Percentiles rank a stretch among this genome's conserved stretches.
These are phyloP conservation scores for Rhinichthys klamathensis DNA, from an alignment of 2,113 vertebrate genomes.

Conservation along the genomic window DNA sequence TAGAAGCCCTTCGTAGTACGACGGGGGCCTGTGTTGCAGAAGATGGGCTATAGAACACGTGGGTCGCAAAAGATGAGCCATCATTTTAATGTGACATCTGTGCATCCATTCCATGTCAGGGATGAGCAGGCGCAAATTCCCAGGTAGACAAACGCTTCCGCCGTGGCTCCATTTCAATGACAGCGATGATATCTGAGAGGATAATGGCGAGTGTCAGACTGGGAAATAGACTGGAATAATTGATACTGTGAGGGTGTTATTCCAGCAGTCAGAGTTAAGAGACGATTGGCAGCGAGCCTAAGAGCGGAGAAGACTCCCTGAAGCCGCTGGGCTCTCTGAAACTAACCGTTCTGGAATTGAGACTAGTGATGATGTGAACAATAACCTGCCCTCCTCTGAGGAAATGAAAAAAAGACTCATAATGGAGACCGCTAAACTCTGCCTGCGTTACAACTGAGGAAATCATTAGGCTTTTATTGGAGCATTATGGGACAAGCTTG, in stretches of 20 bases:
- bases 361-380: conserved; percentile 41
- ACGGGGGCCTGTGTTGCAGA: background rate
- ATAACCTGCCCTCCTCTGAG: conserved; percentile 13
- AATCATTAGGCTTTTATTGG: conserved; percentile 37
- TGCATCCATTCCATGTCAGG: conserved; percentile 24
- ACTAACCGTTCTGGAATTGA: conserved; percentile 28
- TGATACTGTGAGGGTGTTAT: conserved; percentile 48
- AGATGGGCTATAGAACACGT: background rate
- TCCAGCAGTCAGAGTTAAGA: conserved; percentile 48
- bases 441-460: conserved; percentile 17
- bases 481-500: conserved; percentile 22
- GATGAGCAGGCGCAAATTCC: conserved; percentile 41
- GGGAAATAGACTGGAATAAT: conserved; percentile 53
- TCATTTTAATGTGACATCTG: conserved; percentile 47
- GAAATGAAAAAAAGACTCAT: conserved; percentile 19
- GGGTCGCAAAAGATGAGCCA: conserved; percentile 6
- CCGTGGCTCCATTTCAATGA: conserved; percentile 42
- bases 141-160: conserved; percentile 46
- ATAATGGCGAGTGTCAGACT: conserved; percentile 47
- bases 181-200: conserved; percentile 47
- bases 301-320: conserved; percentile 30
- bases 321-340: conserved; percentile 14
- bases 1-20: background rate
- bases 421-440: conserved; percentile 31
- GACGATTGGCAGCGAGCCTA: conserved; percentile 38